These are phyloP conservation scores for Eulemur rufifrons DNA, from an alignment of 2,113 vertebrate genomes.

Conservation along the genomic window DNA sequence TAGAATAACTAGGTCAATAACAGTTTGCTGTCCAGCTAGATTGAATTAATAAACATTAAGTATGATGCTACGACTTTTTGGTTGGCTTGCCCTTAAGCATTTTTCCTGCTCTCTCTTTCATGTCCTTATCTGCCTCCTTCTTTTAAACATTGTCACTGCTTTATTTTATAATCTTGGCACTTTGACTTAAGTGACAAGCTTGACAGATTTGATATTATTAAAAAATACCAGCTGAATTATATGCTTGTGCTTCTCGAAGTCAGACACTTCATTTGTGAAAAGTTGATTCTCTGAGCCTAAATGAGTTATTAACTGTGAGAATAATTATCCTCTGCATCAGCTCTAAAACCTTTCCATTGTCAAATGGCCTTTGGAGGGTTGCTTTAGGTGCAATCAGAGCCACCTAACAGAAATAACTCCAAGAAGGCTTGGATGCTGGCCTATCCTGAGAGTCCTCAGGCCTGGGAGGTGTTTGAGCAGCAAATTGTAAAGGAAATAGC, in stretches of 20 bases:
- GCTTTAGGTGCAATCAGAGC: neutral
- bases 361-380: neutral
- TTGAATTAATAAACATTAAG: neutral
- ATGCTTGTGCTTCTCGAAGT: neutral
- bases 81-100: neutral
- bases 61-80: neutral
- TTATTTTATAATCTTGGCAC: neutral
- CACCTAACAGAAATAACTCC: neutral
- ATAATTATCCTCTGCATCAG: neutral
- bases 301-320: neutral
- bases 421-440: neutral
- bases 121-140: neutral
- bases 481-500: neutral
- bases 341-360: neutral
- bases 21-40: neutral
- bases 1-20: rapidly evolving
- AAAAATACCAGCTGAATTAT: conserved; percentile 29
- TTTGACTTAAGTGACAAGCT: conserved; percentile 31
- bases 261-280: neutral
- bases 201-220: conserved; percentile 9
- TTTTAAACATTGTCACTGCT: neutral
- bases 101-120: neutral
- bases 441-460: neutral
- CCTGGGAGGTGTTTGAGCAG: neutral
- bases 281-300: neutral